A percentile compares a stretch with the other conserved stretches of the same genome.
These are phyloP conservation scores for Cyprinodon diabolis DNA, from an alignment of 2,797 vertebrate species.

Conservation along the genomic window DNA sequence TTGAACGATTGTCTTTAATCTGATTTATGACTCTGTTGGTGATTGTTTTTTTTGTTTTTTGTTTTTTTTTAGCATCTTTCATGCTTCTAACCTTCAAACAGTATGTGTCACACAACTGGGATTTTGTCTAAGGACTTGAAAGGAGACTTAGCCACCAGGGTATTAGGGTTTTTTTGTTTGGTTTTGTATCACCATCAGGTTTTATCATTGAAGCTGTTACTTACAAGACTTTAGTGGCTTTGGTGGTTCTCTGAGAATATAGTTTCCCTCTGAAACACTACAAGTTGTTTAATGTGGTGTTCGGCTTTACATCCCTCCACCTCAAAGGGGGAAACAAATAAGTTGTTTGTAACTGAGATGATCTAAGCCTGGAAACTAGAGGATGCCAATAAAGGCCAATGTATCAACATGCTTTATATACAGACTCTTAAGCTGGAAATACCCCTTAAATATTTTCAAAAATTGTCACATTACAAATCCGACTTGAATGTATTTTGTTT, in stretches of 20 bases:
- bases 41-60: neutral
- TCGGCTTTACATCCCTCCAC: conserved; percentile 34
- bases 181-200: conserved; percentile 32
- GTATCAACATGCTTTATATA: conserved; percentile 19
- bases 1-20: conserved; percentile 30
- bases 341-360: conserved; percentile 45
- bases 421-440: neutral
- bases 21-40: conserved; percentile 28
- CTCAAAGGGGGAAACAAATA: conserved; percentile 59
- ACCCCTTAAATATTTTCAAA: neutral
- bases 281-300: conserved; percentile 65
- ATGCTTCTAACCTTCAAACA: neutral
- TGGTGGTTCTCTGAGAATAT: conserved; percentile 27
- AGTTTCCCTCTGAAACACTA: conserved; percentile 38
- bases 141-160: conserved; percentile 6
- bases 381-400: conserved; percentile 34
- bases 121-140: conserved; percentile 16
- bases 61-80: conserved; percentile 2
- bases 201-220: conserved; percentile 25
- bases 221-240: conserved; percentile 47
- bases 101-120: conserved; percentile 6
- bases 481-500: neutral
- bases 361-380: conserved; percentile 22
- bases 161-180: conserved; percentile 9
- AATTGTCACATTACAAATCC: neutral